Base-by-base conservation (phyloP, 2,797 vertebrate species). In the Eutrigla gurnardus region DNA sequence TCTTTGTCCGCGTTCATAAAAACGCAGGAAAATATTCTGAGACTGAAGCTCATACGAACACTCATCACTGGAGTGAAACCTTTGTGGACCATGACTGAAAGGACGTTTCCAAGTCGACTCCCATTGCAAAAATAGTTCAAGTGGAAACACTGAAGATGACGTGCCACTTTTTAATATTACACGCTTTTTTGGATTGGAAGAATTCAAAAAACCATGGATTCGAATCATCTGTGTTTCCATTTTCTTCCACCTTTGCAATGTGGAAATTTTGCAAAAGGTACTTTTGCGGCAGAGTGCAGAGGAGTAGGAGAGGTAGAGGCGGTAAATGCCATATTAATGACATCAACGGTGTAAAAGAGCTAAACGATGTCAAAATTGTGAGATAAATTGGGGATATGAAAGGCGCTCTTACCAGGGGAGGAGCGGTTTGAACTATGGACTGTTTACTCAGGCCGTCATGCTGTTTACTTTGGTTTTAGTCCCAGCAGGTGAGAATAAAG, bases 381-480 rank as follows among this genome's bases (percentile, higher is more conserved):
- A 45, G n/a, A 25, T 25, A 25, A 25, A 25, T 25, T 25, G 25
- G 12, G 39, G 8, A 55, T 54, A 17, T 39, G 10, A 52, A 42
- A n/a, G 32, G 7, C 32, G 7, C 15, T 42, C 13, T 14, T 42
- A 53, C 15, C 14, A 25, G 17, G 32, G 13, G 60, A 17, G 17
- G 0, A 65, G 36, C 11, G 40, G 35, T 50, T 33, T 78, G 69
- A 80, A 77, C 79, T 84, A 33, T 75, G 77, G 40, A 72, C 73
- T 76, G 59, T 89, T 81, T 75, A 60, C 64, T 77, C 65, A 58
- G 47, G 60, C 52, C 25, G 11, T 32, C 35, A 42, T 50, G 33
- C 33, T 58, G 71, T 71, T 78, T 77, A 62, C 47, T 65, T 55
- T 46, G 40, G 15, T 40, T 66, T 25, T 13, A 50, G 36, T 36